These are phyloP conservation scores for Phocides pigmalion DNA, from an alignment of 1,140 invertebrate species.

Conservation along the genomic window DNA sequence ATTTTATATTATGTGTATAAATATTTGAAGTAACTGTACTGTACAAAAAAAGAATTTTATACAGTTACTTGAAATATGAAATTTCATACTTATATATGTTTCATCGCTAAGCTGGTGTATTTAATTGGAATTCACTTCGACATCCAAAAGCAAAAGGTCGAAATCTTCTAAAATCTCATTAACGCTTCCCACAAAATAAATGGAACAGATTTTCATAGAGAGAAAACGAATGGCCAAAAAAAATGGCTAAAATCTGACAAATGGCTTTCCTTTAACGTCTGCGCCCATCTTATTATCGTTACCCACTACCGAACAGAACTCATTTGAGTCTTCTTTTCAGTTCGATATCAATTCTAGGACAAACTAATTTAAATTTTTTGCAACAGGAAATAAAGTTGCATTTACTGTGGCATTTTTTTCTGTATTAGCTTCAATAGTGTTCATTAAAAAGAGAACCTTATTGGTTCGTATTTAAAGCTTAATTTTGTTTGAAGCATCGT, in stretches of 20 bases:
- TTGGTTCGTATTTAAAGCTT: slow-evolving; percentile 36
- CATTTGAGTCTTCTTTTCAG: slow-evolving; percentile 76
- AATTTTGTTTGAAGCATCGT: slow-evolving; percentile 45
- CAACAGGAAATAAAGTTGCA: slow-evolving; percentile 27
- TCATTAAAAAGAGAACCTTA: slow-evolving; percentile 45
- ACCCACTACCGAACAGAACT: slow-evolving; percentile 80
- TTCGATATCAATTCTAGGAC: slow-evolving; percentile 44
- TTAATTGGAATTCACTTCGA: too few relatives aligned
- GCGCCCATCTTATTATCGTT: slow-evolving; percentile 83
- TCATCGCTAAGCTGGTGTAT: too few relatives aligned
- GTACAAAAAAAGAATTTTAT: too few relatives aligned
- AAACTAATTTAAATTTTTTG: slow-evolving; percentile 45
- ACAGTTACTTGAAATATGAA: too few relatives aligned
- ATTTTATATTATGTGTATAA: too few relatives aligned
- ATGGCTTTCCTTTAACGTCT: slow-evolving; percentile 83
- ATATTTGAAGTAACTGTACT: too few relatives aligned
- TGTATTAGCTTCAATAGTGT: slow-evolving; percentile 39
- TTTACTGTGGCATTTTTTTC: slow-evolving; percentile 40
- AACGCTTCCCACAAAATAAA: slow-evolving; percentile 67
- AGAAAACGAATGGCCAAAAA: slow-evolving; percentile 72
- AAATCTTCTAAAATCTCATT: slow-evolving; percentile 56
- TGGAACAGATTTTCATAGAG: slow-evolving; percentile 80
- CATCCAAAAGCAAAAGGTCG: not conserved
- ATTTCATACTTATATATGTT: too few relatives aligned
- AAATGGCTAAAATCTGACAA: slow-evolving; percentile 81